Conservation (phyloP, 2,797 vertebrate species). For the Paratrypauchen microcephalus region DNA sequence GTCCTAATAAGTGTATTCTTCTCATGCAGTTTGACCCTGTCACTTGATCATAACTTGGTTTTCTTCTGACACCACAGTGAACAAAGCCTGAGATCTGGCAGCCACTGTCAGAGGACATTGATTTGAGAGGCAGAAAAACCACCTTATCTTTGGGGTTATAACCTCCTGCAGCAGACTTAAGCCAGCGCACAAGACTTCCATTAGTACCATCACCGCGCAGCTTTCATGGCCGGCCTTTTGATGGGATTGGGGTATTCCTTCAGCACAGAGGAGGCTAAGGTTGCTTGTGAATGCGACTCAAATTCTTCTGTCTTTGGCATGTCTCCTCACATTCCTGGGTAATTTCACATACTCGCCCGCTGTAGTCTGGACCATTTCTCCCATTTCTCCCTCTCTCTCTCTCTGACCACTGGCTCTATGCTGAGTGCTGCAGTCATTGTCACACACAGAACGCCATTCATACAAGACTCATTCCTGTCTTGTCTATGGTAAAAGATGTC, state of each 20-base stretch:
- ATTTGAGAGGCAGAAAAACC: conserved; percentile 23
- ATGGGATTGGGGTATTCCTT: conserved; percentile 71
- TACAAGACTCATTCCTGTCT: conserved; percentile 70
- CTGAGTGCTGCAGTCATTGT: conserved; percentile 68
- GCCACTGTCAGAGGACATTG: conserved; percentile 40
- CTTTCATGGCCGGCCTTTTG: conserved; percentile 58
- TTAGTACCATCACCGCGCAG: conserved; percentile 62
- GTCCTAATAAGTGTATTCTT: background rate
- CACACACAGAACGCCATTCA: conserved; percentile 76
- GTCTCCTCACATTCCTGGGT: conserved; percentile 74
- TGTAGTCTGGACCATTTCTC: conserved; percentile 40
- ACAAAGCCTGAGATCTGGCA: conserved; percentile 19
- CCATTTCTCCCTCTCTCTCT: conserved; percentile 16
- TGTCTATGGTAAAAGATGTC: conserved; percentile 65
- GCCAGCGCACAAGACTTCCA: conserved; percentile 68
- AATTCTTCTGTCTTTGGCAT: conserved; percentile 75
- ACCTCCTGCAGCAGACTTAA: conserved; percentile 61
- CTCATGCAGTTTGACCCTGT: background rate
- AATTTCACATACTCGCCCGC: conserved; percentile 56
- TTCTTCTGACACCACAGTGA: conserved; percentile 5
- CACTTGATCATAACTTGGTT: background rate
- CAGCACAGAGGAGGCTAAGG: conserved; percentile 52
- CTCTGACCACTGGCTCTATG: conserved; percentile 57
- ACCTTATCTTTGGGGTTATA: conserved; percentile 45
- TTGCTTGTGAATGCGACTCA: conserved; percentile 63